A percentile compares a stretch with the other conserved stretches of the same genome.
Evolutionary conservation across 1,140 invertebrate genomes (phyloP).

Genomic region (Aradophagus sp.): DNA sequence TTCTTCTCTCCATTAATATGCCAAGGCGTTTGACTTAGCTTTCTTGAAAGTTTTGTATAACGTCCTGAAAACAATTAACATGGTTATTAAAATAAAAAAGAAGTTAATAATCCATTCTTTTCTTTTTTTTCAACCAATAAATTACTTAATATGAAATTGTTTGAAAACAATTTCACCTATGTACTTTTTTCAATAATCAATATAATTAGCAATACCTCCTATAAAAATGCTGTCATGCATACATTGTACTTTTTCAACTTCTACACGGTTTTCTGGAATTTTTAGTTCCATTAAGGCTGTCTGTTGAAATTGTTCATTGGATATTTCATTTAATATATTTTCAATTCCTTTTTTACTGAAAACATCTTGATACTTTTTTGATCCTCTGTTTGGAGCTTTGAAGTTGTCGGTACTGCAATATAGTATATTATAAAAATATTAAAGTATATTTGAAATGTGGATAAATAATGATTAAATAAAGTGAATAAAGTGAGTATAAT

Average conservation of each 20-base stretch:
- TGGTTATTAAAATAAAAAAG: no score
- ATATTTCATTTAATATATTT: conserved; percentile 69
- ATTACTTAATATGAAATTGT: no score
- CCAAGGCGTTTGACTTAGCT: conserved; percentile 96
- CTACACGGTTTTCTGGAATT: conserved; percentile 63
- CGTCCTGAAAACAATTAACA: conserved; percentile 75
- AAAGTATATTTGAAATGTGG: background rate
- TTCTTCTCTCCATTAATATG: conserved; percentile 87
- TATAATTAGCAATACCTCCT: no score
- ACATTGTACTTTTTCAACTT: conserved; percentile 72
- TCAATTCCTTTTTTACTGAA: conserved; percentile 77
- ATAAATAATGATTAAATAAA: no score
- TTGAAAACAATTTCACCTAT: no score
- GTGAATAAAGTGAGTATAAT: no score
- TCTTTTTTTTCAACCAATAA: no score
- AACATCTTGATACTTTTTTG: conserved; percentile 66
- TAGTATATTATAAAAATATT: conserved; percentile 6
- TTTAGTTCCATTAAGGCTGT: conserved; percentile 72
- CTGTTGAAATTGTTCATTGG: conserved; percentile 72
- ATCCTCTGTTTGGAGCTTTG: conserved; percentile 38
- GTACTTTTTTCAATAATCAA: no score
- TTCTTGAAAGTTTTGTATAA: conserved; percentile 91
- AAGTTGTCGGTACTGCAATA: conserved; percentile 43
- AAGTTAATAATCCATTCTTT: no score
- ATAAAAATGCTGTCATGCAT: conserved; percentile 77